phyloP scores from a whole-genome alignment of 2,113 vertebrate genomes.

The Aleadryas rufinucha region DNA sequence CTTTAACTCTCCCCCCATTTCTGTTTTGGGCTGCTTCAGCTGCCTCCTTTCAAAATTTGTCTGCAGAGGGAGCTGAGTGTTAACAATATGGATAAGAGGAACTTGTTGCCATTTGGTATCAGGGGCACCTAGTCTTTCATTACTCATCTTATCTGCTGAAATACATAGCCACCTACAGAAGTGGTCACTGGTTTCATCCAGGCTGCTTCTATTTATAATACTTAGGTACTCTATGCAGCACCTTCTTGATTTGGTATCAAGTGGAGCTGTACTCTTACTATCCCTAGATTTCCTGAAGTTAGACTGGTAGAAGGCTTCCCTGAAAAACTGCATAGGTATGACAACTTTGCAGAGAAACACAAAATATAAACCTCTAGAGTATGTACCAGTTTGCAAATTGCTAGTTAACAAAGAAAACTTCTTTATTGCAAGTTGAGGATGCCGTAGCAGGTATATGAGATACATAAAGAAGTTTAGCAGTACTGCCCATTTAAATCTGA shows the following conservation, averaged over 20 bases:
- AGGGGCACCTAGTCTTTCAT: not conserved
- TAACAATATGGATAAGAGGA: accelerated
- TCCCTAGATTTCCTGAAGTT: not conserved
- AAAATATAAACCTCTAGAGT: not conserved
- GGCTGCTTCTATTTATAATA: not conserved
- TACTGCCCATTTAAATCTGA: not conserved
- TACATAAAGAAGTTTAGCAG: not conserved
- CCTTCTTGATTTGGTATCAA: not conserved
- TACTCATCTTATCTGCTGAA: not conserved
- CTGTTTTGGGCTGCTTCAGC: not conserved
- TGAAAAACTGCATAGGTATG: not conserved
- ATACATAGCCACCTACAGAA: not conserved
- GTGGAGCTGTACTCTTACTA: not conserved
- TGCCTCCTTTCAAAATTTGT: not conserved
- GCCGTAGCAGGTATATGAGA: not conserved
- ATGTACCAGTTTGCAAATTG: not conserved
- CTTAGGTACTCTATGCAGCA: not conserved
- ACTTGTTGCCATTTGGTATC: not conserved
- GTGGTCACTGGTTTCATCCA: not conserved
- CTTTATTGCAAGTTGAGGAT: not conserved
- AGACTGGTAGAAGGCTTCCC: not conserved
- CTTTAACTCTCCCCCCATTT: not conserved
- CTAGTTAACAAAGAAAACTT: not conserved
- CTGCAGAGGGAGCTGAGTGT: not conserved
- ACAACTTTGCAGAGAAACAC: not conserved